Base-by-base conservation (phyloP, 2,888 invertebrate genomes). In the Sphecodes monilicornis region DNA sequence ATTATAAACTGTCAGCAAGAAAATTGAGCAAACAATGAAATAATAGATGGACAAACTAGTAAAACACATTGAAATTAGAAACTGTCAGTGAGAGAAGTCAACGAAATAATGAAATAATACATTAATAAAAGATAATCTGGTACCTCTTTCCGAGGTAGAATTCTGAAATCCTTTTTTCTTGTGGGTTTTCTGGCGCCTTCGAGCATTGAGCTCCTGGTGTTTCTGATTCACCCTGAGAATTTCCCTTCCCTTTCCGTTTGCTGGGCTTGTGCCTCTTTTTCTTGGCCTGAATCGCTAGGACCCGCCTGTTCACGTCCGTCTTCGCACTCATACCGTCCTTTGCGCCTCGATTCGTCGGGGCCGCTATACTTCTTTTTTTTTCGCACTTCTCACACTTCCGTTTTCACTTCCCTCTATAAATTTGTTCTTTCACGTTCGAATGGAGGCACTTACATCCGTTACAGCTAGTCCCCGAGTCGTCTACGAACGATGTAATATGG, bases 271-370 rank as follows among this genome's bases (percentile, higher is more conserved):
- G 98, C 91, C 98, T 97, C 95, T 98, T 98, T 96, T 98, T 98
- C 96, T 98, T 98, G 93, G 98, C 98, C 96, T 98, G 98, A 94
- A 98, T 98, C 95, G 98, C 98, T 95, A 98, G 96, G 95, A 98
- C 98, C 95, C 98, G 97, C 96, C 98, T 97, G 96, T 98, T 98
- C 96, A 98, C 98, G 96, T 98, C 98, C 95, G 97, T 97, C 96
- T 98, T 98, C 95, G 97, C 97, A 96, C 97, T 98, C 98, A 98
- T 98, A 91, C 86, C 92, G 90, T 89, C 82, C 87, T 76, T 83
- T 89, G 72, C 78, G 78, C 87, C 83, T 85, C 88, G 87, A 82
- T 86, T 87, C 69, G 86, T 78, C 84, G 88, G 88, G 81, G 75
- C 85, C 73, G 81, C 84, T 85, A 82, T 84, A 74, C 81, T 88